Percentiles rank a stretch among this genome's conserved stretches.
These are phyloP conservation scores for Papilio protenor DNA, from an alignment of 2,888 invertebrate species.

Conservation along the genomic window DNA sequence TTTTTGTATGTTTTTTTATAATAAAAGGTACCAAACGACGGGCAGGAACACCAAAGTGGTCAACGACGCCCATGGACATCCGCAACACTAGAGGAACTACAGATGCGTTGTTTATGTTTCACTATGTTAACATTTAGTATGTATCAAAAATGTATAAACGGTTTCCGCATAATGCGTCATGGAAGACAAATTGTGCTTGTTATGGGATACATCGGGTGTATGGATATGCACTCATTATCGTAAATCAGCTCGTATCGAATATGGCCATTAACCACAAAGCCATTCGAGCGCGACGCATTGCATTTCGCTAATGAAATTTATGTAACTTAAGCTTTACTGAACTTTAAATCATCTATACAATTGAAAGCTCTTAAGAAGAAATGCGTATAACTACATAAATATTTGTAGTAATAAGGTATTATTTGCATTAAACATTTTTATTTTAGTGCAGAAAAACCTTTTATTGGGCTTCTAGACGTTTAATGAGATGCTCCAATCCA, in stretches of 20 bases:
- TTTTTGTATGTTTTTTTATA: no score
- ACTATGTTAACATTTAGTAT: not conserved
- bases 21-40: no score
- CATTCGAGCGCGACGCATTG: conserved; percentile 39
- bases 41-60: no score
- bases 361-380: not conserved
- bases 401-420: not conserved
- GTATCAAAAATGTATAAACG: not conserved
- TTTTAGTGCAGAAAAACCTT: no score
- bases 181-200: conserved; percentile 37
- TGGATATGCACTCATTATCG: conserved; percentile 43
- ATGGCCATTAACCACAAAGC: conserved; percentile 41
- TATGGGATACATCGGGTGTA: conserved; percentile 31
- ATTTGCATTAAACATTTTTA: not conserved
- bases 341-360: conserved; percentile 13
- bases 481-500: not conserved
- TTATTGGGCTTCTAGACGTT: no score
- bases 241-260: conserved; percentile 43
- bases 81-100: no score
- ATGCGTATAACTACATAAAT: not conserved
- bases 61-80: no score
- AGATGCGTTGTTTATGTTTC: no score
- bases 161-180: conserved; percentile 1
- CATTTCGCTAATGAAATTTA: conserved; percentile 42
- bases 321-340: conserved; percentile 31